A percentile compares a stretch with the other conserved stretches of the same genome.
Evolutionary conservation across 2,797 vertebrate genomes (phyloP).

Genomic region (Neosilurus mollespiculum): DNA sequence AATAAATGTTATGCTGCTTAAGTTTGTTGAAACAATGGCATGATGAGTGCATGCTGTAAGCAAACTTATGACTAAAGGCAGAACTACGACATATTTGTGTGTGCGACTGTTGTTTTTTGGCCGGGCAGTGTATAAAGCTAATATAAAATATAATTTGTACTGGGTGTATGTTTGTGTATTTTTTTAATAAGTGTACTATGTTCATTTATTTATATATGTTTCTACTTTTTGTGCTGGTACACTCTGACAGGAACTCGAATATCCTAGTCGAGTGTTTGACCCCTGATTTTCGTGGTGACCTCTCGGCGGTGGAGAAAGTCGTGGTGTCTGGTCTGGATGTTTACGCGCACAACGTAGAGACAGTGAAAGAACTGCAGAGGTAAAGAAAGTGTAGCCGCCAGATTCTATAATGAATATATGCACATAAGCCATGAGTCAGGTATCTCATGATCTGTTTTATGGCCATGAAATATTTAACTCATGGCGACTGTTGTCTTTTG

Average conservation of each 20-base stretch:
- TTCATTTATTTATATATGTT: background rate
- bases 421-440: too few relatives aligned
- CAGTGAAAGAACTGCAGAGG: slow-evolving; percentile 92
- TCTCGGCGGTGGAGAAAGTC: slow-evolving; percentile 84
- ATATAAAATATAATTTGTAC: too few relatives aligned
- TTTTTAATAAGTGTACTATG: too few relatives aligned
- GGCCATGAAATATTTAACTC: background rate
- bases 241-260: slow-evolving; percentile 74
- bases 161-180: too few relatives aligned
- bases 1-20: too few relatives aligned
- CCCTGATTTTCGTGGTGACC: slow-evolving; percentile 92
- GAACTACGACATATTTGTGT: too few relatives aligned
- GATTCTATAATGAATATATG: background rate
- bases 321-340: slow-evolving; percentile 89
- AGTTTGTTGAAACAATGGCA: too few relatives aligned
- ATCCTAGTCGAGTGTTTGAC: slow-evolving; percentile 95
- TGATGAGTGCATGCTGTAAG: too few relatives aligned
- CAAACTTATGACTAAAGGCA: too few relatives aligned
- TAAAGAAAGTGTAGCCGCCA: slow-evolving; percentile 52
- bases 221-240: background rate
- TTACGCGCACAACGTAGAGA: slow-evolving; percentile 96
- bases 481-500: background rate
- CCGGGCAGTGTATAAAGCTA: too few relatives aligned
- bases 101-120: too few relatives aligned
- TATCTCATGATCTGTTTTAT: background rate